A percentile compares a stretch with the other conserved stretches of the same genome.
Evolutionary conservation across 2,113 vertebrate species (phyloP).

Genomic region (Plotosus lineatus): DNA sequence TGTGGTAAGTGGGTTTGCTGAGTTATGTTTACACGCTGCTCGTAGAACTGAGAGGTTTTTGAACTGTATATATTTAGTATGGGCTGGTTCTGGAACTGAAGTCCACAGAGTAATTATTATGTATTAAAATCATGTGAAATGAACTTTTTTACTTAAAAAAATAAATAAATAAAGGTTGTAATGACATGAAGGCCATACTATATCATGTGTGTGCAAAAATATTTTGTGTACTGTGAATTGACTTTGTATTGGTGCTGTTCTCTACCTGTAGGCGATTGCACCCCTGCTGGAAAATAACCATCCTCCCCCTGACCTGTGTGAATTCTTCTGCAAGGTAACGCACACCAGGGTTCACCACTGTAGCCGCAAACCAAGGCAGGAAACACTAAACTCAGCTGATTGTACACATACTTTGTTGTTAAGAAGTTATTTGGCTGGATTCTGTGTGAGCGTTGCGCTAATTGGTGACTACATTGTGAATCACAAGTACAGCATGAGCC

Average conservation of each 20-base stretch:
- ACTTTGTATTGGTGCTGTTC: slow-evolving; percentile 38
- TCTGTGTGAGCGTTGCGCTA: not conserved
- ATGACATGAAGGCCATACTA: not conserved
- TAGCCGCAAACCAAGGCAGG: not conserved
- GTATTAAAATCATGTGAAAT: not conserved
- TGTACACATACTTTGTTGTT: not conserved
- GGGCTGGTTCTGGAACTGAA: slow-evolving; percentile 4
- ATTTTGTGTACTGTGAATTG: not conserved
- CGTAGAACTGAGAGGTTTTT: slow-evolving; percentile 34
- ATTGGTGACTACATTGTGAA: not conserved
- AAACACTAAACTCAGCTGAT: not conserved
- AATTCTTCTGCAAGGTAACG: slow-evolving; percentile 99
- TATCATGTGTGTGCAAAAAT: not conserved
- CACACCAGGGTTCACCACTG: not conserved
- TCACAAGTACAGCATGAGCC: slow-evolving; percentile 19
- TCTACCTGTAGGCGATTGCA: slow-evolving; percentile 84
- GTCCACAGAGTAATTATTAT: not conserved
- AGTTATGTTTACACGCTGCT: slow-evolving; percentile 46
- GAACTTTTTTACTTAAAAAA: too few species aligned
- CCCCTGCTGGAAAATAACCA: slow-evolving; percentile 99
- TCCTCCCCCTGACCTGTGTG: slow-evolving; percentile 96
- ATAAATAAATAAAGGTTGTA: not conserved
- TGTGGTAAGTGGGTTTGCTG: slow-evolving; percentile 81
- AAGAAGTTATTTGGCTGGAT: not conserved
- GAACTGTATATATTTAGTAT: slow-evolving; percentile 1